Base-by-base conservation (phyloP, 2,797 vertebrate species). In the Nannoperca obscura region DNA sequence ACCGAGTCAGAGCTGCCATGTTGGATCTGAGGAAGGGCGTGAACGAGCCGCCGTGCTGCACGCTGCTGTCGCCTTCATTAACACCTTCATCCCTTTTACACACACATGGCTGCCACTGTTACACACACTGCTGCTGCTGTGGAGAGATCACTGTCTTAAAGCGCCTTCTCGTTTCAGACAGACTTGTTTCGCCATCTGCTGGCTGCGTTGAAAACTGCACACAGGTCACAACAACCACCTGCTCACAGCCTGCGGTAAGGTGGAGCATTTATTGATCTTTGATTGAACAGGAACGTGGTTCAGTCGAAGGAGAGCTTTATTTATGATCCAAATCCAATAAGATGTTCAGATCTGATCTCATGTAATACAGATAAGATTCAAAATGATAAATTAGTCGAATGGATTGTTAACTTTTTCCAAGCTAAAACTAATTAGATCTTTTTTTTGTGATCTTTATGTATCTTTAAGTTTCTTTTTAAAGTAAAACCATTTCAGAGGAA, bases 1-100 rank as follows among this genome's bases (percentile, higher is more conserved):
- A 19, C 54, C 3, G 12, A 42, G 54, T 55, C 74, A 12, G 8
- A 80, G 83, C 74, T 86, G 88, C 87, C 90, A 82, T 2, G 42
- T 69, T 15, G 67, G 53, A 90, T 90, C 47, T 57, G 74, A 63
- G 52, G 46, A 8, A 22, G 46, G 38, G 83, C 32, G 83, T n/a
- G 69, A 85, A 91, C 61, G n/a, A 60, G 75, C 8, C 27, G 55
- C 63, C 70, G 15, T 34, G 7, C 52, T 24, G 47, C 62, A 30
- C 40, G 4, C 59, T 24, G n/a, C 54, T 65, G 79, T 69, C 62
- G 1, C 4, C 3, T 19, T 84, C 55, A 55, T 86, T 76, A 72
- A 50, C 84, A 70, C 79, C 53, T 79, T 73, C 12, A 0, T 19
- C 42, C 2, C n/a, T 46, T 32, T 27, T 27, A 27, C 24, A 27